phyloP scores from a whole-genome alignment of 2,113 vertebrate genomes.

The Cheilinus undulatus region DNA sequence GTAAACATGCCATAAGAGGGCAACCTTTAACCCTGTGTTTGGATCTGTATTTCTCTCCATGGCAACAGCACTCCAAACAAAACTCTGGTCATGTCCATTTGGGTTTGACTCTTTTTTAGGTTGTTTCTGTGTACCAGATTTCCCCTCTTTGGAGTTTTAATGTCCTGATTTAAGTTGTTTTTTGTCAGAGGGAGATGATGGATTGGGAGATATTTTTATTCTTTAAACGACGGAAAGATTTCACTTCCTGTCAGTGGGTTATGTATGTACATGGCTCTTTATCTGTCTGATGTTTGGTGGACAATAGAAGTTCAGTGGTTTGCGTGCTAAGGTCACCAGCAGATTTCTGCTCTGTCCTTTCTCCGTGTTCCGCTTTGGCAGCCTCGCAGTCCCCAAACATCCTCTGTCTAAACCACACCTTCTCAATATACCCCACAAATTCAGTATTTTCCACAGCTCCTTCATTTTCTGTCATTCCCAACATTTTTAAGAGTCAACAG shows the following conservation, averaged over 20 bases:
- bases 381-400: constrained; percentile 76
- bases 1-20: constrained; percentile 53
- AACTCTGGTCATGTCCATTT: constrained; percentile 15
- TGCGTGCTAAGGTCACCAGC: constrained; percentile 80
- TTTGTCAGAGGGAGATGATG: constrained; percentile 14
- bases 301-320: constrained; percentile 72
- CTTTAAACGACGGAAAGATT: constrained; percentile 33
- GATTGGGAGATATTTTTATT: constrained; percentile 59
- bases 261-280: constrained; percentile 58
- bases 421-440: constrained; percentile 29
- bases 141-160: not conserved
- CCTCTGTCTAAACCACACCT: constrained; percentile 73
- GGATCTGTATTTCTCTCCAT: constrained; percentile 60
- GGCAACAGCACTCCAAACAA: constrained; percentile 31
- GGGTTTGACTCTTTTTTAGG: not conserved
- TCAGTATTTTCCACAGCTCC: constrained; percentile 23
- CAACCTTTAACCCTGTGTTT: constrained; percentile 63
- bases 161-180: not conserved
- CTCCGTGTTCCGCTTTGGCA: constrained; percentile 77
- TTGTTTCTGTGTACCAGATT: not conserved
- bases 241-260: constrained; percentile 51
- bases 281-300: constrained; percentile 63
- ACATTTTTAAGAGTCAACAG: constrained; percentile 25
- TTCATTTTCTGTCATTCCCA: constrained; percentile 12
- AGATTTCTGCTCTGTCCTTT: constrained; percentile 77